phyloP scores from a whole-genome alignment of 2,888 invertebrate genomes.

The Dyspetes luteomarginatus region DNA sequence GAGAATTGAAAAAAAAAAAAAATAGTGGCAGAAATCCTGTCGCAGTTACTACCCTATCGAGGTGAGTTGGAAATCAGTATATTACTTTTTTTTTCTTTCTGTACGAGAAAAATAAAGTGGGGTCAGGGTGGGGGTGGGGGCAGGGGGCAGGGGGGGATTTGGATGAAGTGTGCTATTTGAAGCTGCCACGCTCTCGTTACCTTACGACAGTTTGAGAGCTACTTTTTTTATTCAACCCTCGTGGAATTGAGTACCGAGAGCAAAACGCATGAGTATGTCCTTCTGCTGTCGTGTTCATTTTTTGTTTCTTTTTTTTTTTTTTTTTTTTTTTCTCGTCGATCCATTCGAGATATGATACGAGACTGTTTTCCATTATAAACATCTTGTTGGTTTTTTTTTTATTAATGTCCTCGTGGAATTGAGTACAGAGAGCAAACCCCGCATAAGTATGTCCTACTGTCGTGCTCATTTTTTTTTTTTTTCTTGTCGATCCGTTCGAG shows the following conservation, averaged over 20 bases:
- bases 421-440: conserved; percentile 28
- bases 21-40: background rate
- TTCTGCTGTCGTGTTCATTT: conserved; percentile 37
- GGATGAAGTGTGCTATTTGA: conserved; percentile 25
- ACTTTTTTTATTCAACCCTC: conserved; percentile 37
- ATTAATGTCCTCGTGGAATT: conserved; percentile 10
- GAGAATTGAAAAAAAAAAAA: conserved; percentile 27
- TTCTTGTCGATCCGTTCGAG: background rate
- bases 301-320: too few relatives aligned
- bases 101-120: background rate
- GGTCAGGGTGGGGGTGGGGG: background rate
- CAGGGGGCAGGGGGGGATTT: background rate
- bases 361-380: conserved; percentile 44
- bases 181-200: conserved; percentile 25
- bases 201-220: conserved; percentile 8
- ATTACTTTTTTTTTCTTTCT: conserved; percentile 11
- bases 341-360: conserved; percentile 35
- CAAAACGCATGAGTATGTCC: conserved; percentile 27
- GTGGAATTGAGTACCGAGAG: conserved; percentile 27
- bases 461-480: conserved; percentile 43
- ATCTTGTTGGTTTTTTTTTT: conserved; percentile 41
- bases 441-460: conserved; percentile 37
- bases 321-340: conserved; percentile 22
- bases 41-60: background rate
- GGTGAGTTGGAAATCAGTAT: conserved; percentile 26